Conservation (phyloP, 2,888 invertebrate species). For the Chamaedrilus cognettii region DNA sequence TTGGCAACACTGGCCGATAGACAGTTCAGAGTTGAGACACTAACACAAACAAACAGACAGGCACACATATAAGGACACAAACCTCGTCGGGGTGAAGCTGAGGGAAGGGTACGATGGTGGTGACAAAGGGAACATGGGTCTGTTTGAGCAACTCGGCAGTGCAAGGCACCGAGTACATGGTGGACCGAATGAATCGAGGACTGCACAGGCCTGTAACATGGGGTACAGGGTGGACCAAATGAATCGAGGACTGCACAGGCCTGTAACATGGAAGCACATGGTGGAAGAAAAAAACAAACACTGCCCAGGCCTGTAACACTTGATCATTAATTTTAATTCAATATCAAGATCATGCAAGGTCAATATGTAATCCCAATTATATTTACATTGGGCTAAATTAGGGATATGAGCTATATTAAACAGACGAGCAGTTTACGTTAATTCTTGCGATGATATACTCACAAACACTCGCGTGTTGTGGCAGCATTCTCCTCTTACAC, state of each 20-base stretch:
- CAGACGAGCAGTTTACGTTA: too few species aligned
- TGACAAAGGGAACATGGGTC: constrained; percentile 88
- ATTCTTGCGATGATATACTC: too few species aligned
- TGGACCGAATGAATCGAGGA: constrained; percentile 78
- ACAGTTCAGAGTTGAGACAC: too few species aligned
- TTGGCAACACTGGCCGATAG: too few species aligned
- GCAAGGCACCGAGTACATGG: constrained; percentile 96
- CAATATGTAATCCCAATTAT: too few species aligned
- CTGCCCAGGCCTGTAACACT: constrained; percentile 63
- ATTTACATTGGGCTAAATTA: too few species aligned
- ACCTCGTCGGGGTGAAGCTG: constrained; percentile 65
- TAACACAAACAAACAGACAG: too few species aligned
- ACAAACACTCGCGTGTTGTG: too few species aligned
- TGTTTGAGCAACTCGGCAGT: constrained; percentile 89
- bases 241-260: constrained; percentile 64
- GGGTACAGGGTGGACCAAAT: constrained; percentile 95
- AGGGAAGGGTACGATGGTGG: constrained; percentile 81
- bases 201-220: constrained; percentile 64
- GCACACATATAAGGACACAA: constrained; percentile 7
- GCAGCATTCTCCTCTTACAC: too few species aligned
- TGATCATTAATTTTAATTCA: too few species aligned
- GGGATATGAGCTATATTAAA: too few species aligned
- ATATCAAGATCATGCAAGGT: too few species aligned
- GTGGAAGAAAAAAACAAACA: constrained; percentile 78
- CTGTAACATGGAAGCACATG: constrained; percentile 88